phyloP scores from a whole-genome alignment of 2,797 vertebrate species.

The Darevskia mixta region DNA sequence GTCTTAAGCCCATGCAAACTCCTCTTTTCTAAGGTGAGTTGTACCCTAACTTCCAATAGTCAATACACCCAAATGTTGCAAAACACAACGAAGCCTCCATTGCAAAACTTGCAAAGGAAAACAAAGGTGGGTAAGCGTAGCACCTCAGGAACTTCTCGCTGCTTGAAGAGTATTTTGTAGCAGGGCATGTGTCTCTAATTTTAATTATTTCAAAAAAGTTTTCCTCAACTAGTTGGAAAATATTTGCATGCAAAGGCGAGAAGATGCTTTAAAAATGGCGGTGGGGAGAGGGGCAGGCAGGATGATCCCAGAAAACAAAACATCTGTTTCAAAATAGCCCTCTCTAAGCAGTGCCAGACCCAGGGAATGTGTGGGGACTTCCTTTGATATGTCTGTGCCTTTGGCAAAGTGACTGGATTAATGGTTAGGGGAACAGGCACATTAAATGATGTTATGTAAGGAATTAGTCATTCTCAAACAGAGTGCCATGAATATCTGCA shows the following conservation, averaged over 20 bases:
- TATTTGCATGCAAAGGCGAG: not conserved
- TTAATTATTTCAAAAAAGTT: not conserved
- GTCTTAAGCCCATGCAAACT: too few relatives aligned
- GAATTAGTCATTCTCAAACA: constrained; percentile 20
- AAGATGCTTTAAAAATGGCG: not conserved
- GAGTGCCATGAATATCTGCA: not conserved
- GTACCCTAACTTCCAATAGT: too few relatives aligned
- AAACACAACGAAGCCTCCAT: not conserved
- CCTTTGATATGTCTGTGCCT: not conserved
- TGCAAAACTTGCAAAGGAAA: not conserved
- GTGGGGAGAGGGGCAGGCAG: not conserved
- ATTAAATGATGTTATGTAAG: constrained; percentile 19
- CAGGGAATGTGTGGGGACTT: not conserved
- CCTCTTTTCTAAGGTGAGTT: too few relatives aligned
- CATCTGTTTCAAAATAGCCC: not conserved
- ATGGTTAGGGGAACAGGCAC: not conserved
- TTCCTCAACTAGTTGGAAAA: not conserved
- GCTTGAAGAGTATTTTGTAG: too few relatives aligned
- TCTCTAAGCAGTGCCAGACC: not conserved
- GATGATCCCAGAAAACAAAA: not conserved
- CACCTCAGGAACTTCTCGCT: not conserved
- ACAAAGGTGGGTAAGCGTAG: not conserved
- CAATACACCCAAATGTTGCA: too few relatives aligned
- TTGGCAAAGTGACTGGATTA: not conserved
- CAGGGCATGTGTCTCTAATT: not conserved